phyloP scores from a whole-genome alignment of 2,113 vertebrate genomes.

The Microcebus griseorufus region DNA sequence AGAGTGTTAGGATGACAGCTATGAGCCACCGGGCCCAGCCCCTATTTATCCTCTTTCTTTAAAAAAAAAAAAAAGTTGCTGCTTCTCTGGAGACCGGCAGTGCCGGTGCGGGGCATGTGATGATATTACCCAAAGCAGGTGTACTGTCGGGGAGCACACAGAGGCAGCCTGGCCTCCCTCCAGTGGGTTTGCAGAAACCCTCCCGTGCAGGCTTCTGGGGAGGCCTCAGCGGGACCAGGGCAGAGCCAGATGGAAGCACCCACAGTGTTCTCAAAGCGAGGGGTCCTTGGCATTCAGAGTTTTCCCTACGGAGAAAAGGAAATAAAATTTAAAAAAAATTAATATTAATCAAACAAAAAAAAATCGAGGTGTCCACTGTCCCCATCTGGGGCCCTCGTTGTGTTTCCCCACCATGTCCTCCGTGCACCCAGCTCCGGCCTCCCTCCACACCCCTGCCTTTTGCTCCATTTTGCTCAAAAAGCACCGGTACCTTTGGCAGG shows the following conservation, averaged over 20 bases:
- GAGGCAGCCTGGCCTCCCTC: background rate
- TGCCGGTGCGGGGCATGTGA: background rate
- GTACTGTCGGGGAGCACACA: background rate
- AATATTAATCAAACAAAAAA: no score
- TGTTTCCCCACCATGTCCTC: background rate
- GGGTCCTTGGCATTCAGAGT: background rate
- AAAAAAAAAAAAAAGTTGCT: background rate
- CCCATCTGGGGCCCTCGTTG: background rate
- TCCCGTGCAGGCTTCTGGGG: background rate
- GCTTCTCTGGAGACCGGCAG: background rate
- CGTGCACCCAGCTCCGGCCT: no score
- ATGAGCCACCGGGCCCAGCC: no score
- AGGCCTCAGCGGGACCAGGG: background rate
- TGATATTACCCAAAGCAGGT: background rate
- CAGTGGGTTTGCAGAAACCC: conserved; percentile 20
- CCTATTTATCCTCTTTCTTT: background rate
- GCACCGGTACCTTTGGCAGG: no score
- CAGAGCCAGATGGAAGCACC: background rate
- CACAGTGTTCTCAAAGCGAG: background rate
- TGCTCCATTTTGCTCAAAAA: background rate
- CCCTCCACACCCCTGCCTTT: background rate
- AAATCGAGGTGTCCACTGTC: no score
- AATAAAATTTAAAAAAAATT: no score
- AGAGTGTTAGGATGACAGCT: no score
- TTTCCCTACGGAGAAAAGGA: no score